Conservation (phyloP, 2,888 invertebrate species). For the Leptodirus hochenwartii region DNA sequence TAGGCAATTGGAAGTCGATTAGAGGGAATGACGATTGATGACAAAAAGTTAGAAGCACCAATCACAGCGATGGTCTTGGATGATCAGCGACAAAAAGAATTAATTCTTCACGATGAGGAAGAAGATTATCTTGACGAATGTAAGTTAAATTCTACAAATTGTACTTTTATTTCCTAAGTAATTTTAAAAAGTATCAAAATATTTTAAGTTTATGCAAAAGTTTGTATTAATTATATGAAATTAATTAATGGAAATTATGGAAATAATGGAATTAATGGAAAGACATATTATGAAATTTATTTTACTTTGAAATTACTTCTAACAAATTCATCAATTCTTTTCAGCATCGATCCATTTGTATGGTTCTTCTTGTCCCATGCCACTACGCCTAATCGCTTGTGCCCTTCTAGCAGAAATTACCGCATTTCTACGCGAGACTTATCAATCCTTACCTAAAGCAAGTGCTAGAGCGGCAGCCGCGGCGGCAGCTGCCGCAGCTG, state of each 20-base stretch:
- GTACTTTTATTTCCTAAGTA: not conserved
- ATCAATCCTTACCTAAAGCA: conserved; percentile 74
- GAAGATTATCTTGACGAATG: conserved; percentile 97
- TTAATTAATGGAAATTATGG: not conserved
- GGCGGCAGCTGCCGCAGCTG: too few relatives aligned
- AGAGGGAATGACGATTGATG: conserved; percentile 77
- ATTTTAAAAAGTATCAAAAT: conserved; percentile 1
- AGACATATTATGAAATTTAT: not conserved
- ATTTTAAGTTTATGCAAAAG: conserved; percentile 1
- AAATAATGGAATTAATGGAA: not conserved
- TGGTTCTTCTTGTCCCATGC: conserved; percentile 74
- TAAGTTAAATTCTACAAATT: conserved; percentile 19
- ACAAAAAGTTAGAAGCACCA: conserved; percentile 50
- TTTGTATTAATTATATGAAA: not conserved
- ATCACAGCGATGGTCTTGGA: conserved; percentile 50
- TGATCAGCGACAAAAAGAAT: conserved; percentile 59
- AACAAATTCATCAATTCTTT: conserved; percentile 4
- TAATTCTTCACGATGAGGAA: conserved; percentile 73
- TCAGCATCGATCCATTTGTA: conserved; percentile 31
- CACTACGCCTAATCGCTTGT: conserved; percentile 82
- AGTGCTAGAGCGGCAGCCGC: too few relatives aligned
- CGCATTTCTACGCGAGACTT: conserved; percentile 89
- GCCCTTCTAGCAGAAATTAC: conserved; percentile 93
- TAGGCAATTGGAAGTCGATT: conserved; percentile 70
- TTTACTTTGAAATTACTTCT: not conserved